phyloP scores from a whole-genome alignment of 2,113 vertebrate genomes.

The Neogale vison region DNA sequence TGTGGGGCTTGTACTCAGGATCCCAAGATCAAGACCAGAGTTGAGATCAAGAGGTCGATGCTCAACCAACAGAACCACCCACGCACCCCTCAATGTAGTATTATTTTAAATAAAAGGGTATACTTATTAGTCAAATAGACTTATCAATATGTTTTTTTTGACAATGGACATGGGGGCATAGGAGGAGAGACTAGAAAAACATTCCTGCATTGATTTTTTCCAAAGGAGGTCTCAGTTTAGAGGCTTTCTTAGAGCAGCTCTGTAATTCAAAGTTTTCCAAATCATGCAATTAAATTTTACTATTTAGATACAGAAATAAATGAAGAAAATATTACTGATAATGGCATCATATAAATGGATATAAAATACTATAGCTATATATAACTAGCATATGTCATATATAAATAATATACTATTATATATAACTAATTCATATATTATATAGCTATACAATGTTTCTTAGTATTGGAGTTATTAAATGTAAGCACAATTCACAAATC shows the following conservation, averaged over 20 bases:
- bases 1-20: not conserved
- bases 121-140: not conserved
- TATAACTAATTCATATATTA: not conserved
- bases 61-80: not conserved
- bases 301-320: conserved; percentile 21
- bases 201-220: not conserved
- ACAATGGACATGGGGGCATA: not conserved
- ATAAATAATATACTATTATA: not conserved
- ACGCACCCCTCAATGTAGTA: not conserved
- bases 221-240: not conserved
- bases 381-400: not conserved
- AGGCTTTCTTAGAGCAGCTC: conserved; percentile 27
- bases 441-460: not conserved
- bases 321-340: conserved; percentile 30
- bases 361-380: not conserved
- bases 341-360: not conserved
- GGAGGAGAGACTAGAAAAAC: not conserved
- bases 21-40: not conserved
- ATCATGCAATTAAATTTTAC: not conserved
- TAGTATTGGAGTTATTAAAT: not conserved
- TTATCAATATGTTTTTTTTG: not conserved
- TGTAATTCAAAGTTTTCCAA: conserved; percentile 26
- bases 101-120: conserved; percentile 30
- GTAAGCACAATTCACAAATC: conserved; percentile 35
- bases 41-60: not conserved